phyloP scores from a whole-genome alignment of 2,113 vertebrate species.

The Manacus vitellinus region DNA sequence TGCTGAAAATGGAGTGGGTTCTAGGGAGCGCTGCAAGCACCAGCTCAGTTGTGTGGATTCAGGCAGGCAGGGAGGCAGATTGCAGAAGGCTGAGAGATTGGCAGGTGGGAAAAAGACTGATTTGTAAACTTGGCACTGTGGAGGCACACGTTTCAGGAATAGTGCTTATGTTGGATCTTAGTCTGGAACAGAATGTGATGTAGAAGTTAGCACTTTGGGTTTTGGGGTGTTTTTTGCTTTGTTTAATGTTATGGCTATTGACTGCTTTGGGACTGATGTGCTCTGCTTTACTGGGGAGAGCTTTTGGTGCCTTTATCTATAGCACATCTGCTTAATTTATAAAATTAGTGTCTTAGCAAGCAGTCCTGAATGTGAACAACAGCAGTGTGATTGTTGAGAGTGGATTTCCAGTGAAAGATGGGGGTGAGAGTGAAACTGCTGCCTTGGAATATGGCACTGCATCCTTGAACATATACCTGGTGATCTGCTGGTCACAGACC shows the following conservation, averaged over 20 bases:
- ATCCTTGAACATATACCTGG: rapidly evolving
- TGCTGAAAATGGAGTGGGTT: not conserved
- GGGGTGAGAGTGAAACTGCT: not conserved
- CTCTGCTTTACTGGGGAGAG: not conserved
- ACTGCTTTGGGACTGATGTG: not conserved
- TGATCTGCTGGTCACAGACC: not conserved
- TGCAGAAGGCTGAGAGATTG: not conserved
- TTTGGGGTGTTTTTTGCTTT: not conserved
- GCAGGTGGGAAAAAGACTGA: not conserved
- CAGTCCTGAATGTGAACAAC: not conserved
- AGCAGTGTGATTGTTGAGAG: not conserved
- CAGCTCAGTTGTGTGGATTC: not conserved
- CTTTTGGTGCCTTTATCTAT: not conserved
- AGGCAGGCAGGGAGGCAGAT: not conserved
- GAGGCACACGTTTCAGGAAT: not conserved
- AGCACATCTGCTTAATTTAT: not conserved
- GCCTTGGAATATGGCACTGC: not conserved
- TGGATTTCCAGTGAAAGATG: not conserved
- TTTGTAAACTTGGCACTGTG: not conserved
- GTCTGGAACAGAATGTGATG: not conserved
- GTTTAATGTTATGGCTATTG: not conserved
- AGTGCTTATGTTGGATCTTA: not conserved
- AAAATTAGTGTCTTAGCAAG: not conserved
- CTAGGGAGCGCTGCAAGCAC: rapidly evolving
- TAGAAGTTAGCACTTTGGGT: not conserved